phyloP scores from a whole-genome alignment of 2,797 vertebrate species.

The Podarcis lilfordi region DNA sequence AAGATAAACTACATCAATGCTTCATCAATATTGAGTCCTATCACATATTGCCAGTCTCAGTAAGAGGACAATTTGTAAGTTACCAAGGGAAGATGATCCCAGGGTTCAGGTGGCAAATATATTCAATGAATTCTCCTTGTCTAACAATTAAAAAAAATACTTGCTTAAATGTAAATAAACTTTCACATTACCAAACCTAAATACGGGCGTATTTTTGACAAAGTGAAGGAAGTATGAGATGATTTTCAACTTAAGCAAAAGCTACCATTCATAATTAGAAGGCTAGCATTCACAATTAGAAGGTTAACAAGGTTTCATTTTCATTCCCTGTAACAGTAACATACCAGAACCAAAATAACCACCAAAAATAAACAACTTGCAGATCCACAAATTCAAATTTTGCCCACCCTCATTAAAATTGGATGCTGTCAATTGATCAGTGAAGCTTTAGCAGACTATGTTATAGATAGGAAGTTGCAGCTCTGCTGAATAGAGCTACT shows the following conservation, averaged over 20 bases:
- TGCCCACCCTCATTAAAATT: neutral
- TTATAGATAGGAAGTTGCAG: neutral
- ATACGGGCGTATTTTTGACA: neutral
- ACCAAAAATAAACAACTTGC: neutral
- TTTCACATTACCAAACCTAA: neutral
- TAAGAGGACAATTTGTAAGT: neutral
- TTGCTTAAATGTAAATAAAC: neutral
- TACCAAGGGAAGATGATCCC: neutral
- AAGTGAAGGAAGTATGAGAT: neutral
- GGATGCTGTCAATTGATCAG: neutral
- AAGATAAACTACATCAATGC: neutral
- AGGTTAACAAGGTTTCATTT: neutral
- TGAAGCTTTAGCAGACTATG: neutral
- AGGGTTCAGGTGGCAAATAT: neutral
- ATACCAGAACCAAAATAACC: neutral
- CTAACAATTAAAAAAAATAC: neutral
- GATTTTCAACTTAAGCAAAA: neutral
- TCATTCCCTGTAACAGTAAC: neutral
- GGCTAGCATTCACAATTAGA: neutral
- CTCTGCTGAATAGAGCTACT: neutral
- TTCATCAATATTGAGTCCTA: neutral
- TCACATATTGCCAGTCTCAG: neutral
- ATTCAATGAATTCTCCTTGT: neutral
- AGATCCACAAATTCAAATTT: neutral
- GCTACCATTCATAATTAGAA: neutral